Percentiles rank a stretch among this genome's conserved stretches.
Conservation (phyloP, 1,140 invertebrate genomes). For the Cephus cinctus region DNA sequence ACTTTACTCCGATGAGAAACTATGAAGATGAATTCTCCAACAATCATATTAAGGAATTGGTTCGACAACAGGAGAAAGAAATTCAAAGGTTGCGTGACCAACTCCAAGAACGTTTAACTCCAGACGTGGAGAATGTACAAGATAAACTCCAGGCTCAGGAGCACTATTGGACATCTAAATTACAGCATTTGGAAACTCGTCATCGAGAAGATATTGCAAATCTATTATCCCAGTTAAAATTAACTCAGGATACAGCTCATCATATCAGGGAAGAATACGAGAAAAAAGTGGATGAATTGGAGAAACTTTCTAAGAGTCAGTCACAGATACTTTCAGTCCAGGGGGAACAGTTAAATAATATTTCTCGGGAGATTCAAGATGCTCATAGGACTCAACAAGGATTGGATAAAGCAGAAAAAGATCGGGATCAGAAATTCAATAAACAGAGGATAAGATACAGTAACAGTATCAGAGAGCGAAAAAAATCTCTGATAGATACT, state of each 20-base stretch:
- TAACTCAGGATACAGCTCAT: constrained; percentile 38
- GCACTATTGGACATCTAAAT: constrained; percentile 46
- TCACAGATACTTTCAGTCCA: constrained; percentile 39
- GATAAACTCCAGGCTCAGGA: constrained; percentile 47
- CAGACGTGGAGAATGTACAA: constrained; percentile 46
- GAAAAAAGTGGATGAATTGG: constrained; percentile 42
- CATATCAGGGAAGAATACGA: constrained; percentile 43
- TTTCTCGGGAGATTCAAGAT: constrained; percentile 30
- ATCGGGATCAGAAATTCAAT: no score
- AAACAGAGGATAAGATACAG: no score
- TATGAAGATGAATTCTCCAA: neutral
- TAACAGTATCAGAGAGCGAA: neutral
- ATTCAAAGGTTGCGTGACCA: constrained; percentile 40
- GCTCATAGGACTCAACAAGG: no score
- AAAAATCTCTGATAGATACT: neutral
- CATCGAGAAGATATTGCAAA: constrained; percentile 46
- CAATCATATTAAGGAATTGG: constrained; percentile 30
- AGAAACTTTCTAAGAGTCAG: constrained; percentile 40
- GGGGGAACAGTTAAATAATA: constrained; percentile 43
- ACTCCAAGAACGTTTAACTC: constrained; percentile 28
- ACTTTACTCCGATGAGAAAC: constrained; percentile 7
- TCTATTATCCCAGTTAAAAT: constrained; percentile 42
- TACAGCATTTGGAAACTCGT: constrained; percentile 47
- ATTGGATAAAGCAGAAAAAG: no score
- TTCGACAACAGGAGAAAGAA: constrained; percentile 45